Conservation (phyloP, 2,888 invertebrate genomes). For the Mythimna pallens region DNA sequence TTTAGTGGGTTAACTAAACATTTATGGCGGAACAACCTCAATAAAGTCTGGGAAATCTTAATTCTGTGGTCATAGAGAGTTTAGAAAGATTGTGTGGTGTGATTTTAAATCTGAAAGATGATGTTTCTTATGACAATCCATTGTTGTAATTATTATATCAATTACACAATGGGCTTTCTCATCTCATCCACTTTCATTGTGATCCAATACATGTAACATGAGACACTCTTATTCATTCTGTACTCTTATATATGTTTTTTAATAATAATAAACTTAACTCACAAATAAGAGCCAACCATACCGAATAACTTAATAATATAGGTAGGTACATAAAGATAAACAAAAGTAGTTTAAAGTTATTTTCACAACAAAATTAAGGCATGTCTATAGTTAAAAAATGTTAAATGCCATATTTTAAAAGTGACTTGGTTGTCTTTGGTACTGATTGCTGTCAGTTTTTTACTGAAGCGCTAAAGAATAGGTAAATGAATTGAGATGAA, state of each 20-base stretch:
- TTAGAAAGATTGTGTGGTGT: not conserved
- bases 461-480: not conserved
- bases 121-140: slow-evolving; percentile 1
- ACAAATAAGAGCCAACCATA: too few relatives aligned
- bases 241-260: too few relatives aligned
- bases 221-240: slow-evolving; percentile 15
- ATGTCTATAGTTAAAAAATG: too few relatives aligned
- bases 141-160: slow-evolving; percentile 13
- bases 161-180: slow-evolving; percentile 37
- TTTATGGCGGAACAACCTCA: slow-evolving; percentile 19
- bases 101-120: not conserved
- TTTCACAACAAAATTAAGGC: too few relatives aligned
- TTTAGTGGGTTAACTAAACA: slow-evolving; percentile 42
- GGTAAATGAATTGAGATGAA: slow-evolving; percentile 6
- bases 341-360: too few relatives aligned
- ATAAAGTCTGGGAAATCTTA: slow-evolving; percentile 6
- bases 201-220: slow-evolving; percentile 6
- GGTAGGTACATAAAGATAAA: too few relatives aligned
- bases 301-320: too few relatives aligned
- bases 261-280: too few relatives aligned
- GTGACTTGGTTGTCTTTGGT: too few relatives aligned
- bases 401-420: too few relatives aligned
- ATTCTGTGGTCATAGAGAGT: not conserved
- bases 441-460: not conserved
- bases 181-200: slow-evolving; percentile 17